Percentiles rank a stretch among this genome's conserved stretches.
phyloP scores from a whole-genome alignment of 2,888 invertebrate genomes.

The Polymixis flavicincta region DNA sequence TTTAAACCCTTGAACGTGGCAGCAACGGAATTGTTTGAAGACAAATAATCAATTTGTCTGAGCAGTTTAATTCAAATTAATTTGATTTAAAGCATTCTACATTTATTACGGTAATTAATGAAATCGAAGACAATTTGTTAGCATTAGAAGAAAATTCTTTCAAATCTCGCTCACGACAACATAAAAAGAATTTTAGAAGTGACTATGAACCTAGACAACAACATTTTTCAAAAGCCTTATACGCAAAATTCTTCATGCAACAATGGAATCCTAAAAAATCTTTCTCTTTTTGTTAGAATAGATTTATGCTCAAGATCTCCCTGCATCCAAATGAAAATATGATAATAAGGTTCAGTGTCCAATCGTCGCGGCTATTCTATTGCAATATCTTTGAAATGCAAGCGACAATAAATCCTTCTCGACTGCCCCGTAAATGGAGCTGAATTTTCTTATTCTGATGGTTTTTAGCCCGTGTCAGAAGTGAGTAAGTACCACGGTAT shows the following conservation, averaged over 20 bases:
- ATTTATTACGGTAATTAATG: conserved; percentile 1
- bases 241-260: conserved; percentile 12
- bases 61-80: conserved; percentile 34
- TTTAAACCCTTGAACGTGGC: conserved; percentile 9
- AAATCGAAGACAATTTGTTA: conserved; percentile 11
- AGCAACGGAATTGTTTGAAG: conserved; percentile 22
- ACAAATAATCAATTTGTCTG: conserved; percentile 35
- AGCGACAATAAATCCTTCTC: conserved; percentile 42
- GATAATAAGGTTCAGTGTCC: conserved; percentile 54
- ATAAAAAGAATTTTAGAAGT: not conserved
- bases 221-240: not conserved
- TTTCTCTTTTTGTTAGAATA: conserved; percentile 24
- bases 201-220: not conserved
- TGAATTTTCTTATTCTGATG: conserved; percentile 12
- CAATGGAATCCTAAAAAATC: conserved; percentile 6
- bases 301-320: conserved; percentile 38
- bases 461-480: conserved; percentile 7
- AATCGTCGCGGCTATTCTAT: conserved; percentile 40
- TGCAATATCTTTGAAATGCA: conserved; percentile 60
- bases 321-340: conserved; percentile 57
- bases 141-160: not conserved
- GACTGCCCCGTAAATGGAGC: not conserved
- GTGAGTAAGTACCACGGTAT: too few species aligned
- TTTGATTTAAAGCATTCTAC: not conserved
- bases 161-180: not conserved